phyloP scores from a whole-genome alignment of 2,888 invertebrate species.

The Sminthurides aquaticus region DNA sequence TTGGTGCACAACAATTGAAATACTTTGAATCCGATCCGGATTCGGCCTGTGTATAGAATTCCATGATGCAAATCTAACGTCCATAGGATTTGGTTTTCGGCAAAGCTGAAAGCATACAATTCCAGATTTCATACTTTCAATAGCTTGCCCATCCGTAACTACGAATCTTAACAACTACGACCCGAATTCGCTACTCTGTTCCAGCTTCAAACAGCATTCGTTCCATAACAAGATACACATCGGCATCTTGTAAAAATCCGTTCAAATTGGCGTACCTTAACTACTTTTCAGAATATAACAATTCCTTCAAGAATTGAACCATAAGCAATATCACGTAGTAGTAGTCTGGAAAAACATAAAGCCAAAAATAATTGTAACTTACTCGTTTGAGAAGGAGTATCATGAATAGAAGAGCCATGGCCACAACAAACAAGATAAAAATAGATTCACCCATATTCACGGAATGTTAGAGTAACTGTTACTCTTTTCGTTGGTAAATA shows the following conservation, averaged over 20 bases:
- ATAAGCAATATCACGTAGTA: too few species aligned
- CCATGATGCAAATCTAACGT: constrained; percentile 7
- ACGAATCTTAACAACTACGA: too few species aligned
- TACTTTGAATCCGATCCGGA: background rate
- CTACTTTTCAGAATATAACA: too few species aligned
- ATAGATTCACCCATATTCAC: constrained; percentile 1
- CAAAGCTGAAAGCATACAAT: background rate
- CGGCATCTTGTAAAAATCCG: background rate
- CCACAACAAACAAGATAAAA: constrained; percentile 14
- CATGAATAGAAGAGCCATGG: constrained; percentile 14
- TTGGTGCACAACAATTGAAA: background rate
- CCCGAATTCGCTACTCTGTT: too few species aligned
- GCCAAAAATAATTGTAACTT: constrained; percentile 10
- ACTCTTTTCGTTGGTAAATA: too few species aligned
- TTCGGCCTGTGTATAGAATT: background rate
- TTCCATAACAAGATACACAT: too few species aligned
- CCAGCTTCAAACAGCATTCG: too few species aligned
- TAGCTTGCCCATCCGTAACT: too few species aligned
- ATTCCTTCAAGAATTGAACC: too few species aligned
- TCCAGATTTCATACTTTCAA: background rate
- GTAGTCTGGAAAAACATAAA: too few species aligned
- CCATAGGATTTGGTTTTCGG: background rate
- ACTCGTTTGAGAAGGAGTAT: constrained; percentile 17
- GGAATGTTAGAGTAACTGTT: too few species aligned
- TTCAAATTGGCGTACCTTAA: background rate